Conservation (phyloP, 1,140 invertebrate genomes). For the Archegozetes longisetosus region DNA sequence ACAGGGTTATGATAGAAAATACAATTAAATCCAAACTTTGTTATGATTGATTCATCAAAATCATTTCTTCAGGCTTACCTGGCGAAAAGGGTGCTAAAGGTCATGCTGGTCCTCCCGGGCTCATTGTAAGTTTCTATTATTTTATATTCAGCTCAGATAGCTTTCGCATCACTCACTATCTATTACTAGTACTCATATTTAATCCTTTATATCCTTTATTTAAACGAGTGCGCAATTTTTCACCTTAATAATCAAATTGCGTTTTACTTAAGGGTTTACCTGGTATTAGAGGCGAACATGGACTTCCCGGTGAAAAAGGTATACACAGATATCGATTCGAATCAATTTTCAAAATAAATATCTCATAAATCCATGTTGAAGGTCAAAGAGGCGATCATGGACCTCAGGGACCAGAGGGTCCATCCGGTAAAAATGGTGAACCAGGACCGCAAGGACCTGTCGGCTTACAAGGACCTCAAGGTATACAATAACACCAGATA, state of each 20-base stretch:
- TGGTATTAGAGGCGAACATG: not conserved
- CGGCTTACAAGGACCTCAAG: not conserved
- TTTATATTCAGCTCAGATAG: no score
- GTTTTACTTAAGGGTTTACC: not conserved
- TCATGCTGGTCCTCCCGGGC: not conserved
- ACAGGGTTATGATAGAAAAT: no score
- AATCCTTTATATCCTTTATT: no score
- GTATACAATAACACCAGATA: not conserved
- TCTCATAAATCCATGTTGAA: no score
- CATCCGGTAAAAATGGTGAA: conserved; percentile 50
- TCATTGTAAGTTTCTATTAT: conserved; percentile 3
- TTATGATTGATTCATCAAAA: no score
- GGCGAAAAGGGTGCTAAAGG: not conserved
- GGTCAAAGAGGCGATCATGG: conserved; percentile 38
- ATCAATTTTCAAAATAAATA: not conserved
- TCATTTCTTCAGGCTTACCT: no score
- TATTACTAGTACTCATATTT: no score
- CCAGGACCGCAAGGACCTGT: conserved; percentile 31
- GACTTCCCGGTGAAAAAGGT: not conserved
- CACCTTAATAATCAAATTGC: no score
- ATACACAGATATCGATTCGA: not conserved
- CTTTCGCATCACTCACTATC: no score
- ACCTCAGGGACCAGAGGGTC: conserved; percentile 49
- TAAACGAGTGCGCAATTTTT: no score
- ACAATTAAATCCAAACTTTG: no score